phyloP scores from a whole-genome alignment of 1,140 invertebrate genomes.

The Drosophila bocqueti region DNA sequence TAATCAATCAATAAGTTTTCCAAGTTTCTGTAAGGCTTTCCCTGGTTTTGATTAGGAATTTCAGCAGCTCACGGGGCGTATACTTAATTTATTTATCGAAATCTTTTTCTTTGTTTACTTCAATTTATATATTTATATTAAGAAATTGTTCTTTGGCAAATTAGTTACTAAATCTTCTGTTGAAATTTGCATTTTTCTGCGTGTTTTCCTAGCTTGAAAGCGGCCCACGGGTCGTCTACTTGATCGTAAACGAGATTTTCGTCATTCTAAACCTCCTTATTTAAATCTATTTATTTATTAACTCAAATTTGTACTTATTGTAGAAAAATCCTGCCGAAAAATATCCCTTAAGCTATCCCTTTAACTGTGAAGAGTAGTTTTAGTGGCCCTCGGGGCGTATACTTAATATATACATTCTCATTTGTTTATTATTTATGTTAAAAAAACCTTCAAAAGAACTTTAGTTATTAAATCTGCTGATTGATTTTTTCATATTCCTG shows the following conservation, averaged over 20 bases:
- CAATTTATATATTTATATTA: not conserved
- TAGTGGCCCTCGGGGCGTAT: not conserved
- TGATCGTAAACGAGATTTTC: not conserved
- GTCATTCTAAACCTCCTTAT: not conserved
- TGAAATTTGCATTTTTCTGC: no score
- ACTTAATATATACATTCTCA: not conserved
- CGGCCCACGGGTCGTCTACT: not conserved
- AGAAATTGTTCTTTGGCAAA: not conserved
- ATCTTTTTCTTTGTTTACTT: not conserved
- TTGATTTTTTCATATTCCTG: no score
- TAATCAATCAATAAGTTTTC: no score
- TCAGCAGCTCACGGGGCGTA: not conserved
- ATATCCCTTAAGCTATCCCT: not conserved
- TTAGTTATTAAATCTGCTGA: no score
- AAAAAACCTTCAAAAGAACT: no score
- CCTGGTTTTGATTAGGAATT: not conserved
- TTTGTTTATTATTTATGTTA: no score
- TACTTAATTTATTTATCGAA: not conserved
- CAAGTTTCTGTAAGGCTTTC: no score
- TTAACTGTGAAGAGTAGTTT: not conserved
- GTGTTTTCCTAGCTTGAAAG: not conserved
- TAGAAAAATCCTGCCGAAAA: not conserved
- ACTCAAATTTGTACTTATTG: not conserved
- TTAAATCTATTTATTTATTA: not conserved
- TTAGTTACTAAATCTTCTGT: no score